Conservation (phyloP, 1,140 invertebrate genomes). For the Akabosia matsudoensis region DNA sequence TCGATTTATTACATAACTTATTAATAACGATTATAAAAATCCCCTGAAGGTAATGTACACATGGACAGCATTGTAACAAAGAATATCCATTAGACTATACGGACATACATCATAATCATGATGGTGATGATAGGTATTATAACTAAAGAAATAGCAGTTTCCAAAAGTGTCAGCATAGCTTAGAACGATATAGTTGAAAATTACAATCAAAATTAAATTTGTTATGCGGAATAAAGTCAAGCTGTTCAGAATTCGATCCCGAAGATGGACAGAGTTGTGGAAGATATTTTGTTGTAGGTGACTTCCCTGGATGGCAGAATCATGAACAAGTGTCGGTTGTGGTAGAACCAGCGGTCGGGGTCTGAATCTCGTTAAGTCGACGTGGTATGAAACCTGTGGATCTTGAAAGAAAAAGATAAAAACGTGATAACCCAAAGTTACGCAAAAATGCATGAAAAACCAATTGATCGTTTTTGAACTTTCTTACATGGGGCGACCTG, state of each 20-base stretch:
- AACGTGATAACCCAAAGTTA: no score
- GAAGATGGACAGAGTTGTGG: no score
- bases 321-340: background rate
- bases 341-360: no score
- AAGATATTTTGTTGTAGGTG: background rate
- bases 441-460: background rate
- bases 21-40: background rate
- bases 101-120: background rate
- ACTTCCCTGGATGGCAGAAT: background rate
- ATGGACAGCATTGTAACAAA: conserved; percentile 10
- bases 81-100: background rate
- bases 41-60: conserved; percentile 14
- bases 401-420: no score
- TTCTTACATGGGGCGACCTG: background rate
- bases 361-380: background rate
- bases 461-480: background rate
- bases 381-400: conserved; percentile 8
- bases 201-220: background rate
- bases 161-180: background rate
- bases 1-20: background rate
- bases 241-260: background rate
- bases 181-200: background rate
- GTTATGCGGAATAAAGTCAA: background rate
- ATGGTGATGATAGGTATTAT: background rate
- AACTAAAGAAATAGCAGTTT: background rate